Percentiles rank a stretch among this genome's conserved stretches.
These are phyloP conservation scores for Noctuana brunneofusca DNA, from an alignment of 2,888 invertebrate species.

Conservation along the genomic window DNA sequence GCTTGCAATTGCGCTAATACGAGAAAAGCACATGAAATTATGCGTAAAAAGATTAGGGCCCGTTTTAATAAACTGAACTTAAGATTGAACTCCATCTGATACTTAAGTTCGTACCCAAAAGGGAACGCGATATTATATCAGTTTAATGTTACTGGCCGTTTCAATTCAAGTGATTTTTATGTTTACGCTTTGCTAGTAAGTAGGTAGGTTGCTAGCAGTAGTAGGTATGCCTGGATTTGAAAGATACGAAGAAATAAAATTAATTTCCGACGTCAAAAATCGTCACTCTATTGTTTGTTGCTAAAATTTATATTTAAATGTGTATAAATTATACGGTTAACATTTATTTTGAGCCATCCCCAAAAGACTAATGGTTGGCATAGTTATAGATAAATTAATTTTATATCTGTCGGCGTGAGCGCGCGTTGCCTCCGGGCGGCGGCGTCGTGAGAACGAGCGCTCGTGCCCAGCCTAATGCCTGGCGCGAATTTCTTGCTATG, in stretches of 20 bases:
- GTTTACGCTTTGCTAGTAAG: too few species aligned
- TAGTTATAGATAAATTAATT: slow-evolving; percentile 81
- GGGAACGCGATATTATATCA: too few species aligned
- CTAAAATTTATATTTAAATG: too few species aligned
- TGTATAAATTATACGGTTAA: not conserved
- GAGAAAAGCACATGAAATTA: not conserved
- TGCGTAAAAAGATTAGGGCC: not conserved
- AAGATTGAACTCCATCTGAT: not conserved
- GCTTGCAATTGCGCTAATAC: not conserved
- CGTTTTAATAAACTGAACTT: not conserved
- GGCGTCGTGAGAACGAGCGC: slow-evolving; percentile 70
- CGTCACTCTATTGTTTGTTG: too few species aligned
- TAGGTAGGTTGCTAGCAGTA: too few species aligned
- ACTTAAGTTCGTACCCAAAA: too few species aligned
- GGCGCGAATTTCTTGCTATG: slow-evolving; percentile 30
- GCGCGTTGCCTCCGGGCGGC: slow-evolving; percentile 77
- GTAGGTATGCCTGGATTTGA: too few species aligned
- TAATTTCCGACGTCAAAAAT: too few species aligned
- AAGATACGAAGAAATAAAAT: too few species aligned
- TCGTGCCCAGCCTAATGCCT: slow-evolving; percentile 41
- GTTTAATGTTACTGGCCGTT: too few species aligned
- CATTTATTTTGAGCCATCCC: slow-evolving; percentile 2
- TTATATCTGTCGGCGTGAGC: slow-evolving; percentile 70
- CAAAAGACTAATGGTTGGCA: slow-evolving; percentile 28
- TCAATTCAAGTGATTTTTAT: too few species aligned